Base-by-base conservation (phyloP, 2,888 invertebrate species). In the Augochlorella aurata region DNA sequence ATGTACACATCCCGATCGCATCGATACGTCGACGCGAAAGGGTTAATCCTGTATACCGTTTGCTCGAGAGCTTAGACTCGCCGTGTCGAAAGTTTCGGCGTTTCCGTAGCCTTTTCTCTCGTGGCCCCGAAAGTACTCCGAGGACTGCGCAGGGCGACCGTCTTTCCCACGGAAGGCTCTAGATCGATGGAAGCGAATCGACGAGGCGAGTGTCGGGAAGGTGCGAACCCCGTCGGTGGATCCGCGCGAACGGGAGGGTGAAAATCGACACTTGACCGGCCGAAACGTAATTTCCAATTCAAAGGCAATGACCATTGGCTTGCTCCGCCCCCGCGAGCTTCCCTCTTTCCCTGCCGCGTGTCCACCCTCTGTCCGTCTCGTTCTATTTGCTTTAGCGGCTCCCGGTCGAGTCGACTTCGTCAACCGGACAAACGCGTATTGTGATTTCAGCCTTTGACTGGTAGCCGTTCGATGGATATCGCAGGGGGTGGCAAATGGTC, bases 351-450 rank as follows among this genome's bases (percentile, higher is more conserved):
- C 54, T 8, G 54, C 18, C 29, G 45, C 79, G 75, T 66, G 77
- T 68, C 24, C 75, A 38, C 67, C n/a, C 74, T 78, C 84, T 52
- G 65, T 72, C 84, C 83, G 79, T 81, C 85, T 58, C 87, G 77
- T 85, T 87, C 89, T 92, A 92, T 92, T 93, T 93, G 92, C 92
- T 90, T 90, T 91, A 80, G 84, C 83, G 71, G 77, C 77, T 67
- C 83, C 78, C 87, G 66, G 49, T 14, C 73, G 79, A 87, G 88
- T 87, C 89, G 89, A 90, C 90, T 90, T 90, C 92, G 93, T 92
- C 92, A 92, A 90, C 92, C 92, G 92, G 92, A 93, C 93, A 93
- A 93, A 93, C 93, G 93, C 92, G 93, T 92, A 93, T 93, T 93
- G 93, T 93, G 93, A 93, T 93, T 93, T 90, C 89, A 90, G 92